Evolutionary conservation across 37 sponge, comb jelly and placozoan species (phyloP), one percentile per base, ranked within the genome.

Genomic region (Bolinopsis microptera): DNA sequence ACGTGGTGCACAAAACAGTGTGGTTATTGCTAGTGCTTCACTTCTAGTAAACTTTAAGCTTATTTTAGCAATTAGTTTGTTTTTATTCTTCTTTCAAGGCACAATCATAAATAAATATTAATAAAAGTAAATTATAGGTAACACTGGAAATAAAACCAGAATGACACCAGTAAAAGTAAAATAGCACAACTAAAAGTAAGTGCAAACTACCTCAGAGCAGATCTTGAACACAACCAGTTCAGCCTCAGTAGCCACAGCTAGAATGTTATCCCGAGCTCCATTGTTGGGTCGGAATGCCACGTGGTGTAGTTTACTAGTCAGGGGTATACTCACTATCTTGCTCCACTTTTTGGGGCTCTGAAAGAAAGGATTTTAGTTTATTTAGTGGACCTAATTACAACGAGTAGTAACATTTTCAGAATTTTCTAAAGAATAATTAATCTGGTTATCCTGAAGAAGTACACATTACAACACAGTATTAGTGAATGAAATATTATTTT

Each of bases 221-320:
- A 86, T 39, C 61, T 86, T 86, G 90, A 30, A 86, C 48, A 86
- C 90, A 3, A n/a, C 41, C 2, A 86, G 61, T 23, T 86, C 61
- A 16, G 16, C 1, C 1, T 86, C 90, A 22, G 90, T 86, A 41
- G 90, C 90, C 18, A 86, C 90, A 38, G 90, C 90, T 13, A 86
- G 61, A 0, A 86, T 48, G 61, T 86, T 86, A 3, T 41, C 61
- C 31, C 35, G 38, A 2, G 90, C 41, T 39, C 90, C 90, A 27
- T 86, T 86, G 31, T 86, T 86, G 30, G 90, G 90, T n/a, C 90
- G 40, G 90, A 86, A 86, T 1, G 48, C 32, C 28, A 86, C 25
- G 90, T 86, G 90, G 3, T 86, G 90, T 40, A 86, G 90, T 26
- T 86, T 86, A 41, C 90, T 86, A 24, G 3, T 86, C 61, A 86